Conservation (phyloP, 2,888 invertebrate species). For the Agrilus biguttatus region DNA sequence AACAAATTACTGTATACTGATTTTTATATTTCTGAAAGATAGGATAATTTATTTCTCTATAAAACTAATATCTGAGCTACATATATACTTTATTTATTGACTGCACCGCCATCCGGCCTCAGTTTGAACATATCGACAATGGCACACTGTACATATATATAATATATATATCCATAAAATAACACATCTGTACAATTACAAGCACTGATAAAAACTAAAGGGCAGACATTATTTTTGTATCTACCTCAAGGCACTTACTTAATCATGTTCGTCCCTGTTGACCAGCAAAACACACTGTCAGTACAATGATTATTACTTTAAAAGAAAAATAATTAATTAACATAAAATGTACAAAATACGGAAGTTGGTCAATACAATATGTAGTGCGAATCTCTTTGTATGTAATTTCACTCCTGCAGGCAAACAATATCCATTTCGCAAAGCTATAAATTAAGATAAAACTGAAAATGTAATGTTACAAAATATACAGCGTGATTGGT, state of each 20-base stretch:
- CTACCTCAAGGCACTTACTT: neutral
- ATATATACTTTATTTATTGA: conserved; percentile 28
- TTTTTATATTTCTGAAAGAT: neutral
- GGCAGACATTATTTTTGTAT: conserved; percentile 10
- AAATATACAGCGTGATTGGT: no score
- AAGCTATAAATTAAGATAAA: no score
- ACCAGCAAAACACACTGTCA: no score
- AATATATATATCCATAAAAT: neutral
- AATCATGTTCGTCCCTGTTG: neutral
- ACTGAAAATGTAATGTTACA: no score
- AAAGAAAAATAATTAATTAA: no score
- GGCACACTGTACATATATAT: conserved; percentile 28
- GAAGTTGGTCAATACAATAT: no score
- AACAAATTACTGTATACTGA: neutral
- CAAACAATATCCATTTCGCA: no score
- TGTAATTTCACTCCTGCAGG: no score
- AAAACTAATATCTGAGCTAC: conserved; percentile 6
- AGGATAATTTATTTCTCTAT: conserved; percentile 7
- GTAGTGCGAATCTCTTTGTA: no score
- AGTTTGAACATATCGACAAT: conserved; percentile 25
- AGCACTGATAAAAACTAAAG: neutral
- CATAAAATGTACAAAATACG: no score
- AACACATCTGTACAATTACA: neutral
- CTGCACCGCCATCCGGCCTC: conserved; percentile 28
- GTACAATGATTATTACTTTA: no score